Percentiles rank a stretch among this genome's conserved stretches.
phyloP scores from a whole-genome alignment of 2,888 invertebrate species.

The Trissolcus japonicus region DNA sequence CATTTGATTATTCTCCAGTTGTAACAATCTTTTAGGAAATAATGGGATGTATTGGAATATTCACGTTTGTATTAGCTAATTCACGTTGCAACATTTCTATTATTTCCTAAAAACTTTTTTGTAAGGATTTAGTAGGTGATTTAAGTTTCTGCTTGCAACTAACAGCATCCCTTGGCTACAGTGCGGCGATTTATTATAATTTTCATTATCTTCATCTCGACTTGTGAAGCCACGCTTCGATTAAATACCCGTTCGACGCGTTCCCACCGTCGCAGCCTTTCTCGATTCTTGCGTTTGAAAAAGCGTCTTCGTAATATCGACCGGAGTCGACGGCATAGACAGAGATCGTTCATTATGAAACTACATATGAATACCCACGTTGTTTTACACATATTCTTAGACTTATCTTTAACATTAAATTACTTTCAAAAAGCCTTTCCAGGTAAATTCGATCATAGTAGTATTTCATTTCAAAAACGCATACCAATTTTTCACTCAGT shows the following conservation, averaged over 20 bases:
- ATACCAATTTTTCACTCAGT: too few species aligned
- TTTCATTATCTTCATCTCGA: constrained; percentile 57
- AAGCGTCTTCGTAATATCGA: constrained; percentile 55
- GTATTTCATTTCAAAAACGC: background rate
- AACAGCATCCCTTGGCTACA: constrained; percentile 43
- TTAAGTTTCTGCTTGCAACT: constrained; percentile 31
- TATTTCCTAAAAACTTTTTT: too few species aligned
- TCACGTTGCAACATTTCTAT: too few species aligned
- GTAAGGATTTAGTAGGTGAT: too few species aligned
- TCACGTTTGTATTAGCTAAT: too few species aligned
- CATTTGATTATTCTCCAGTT: too few species aligned
- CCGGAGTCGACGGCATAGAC: constrained; percentile 48
- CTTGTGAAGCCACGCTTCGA: constrained; percentile 55
- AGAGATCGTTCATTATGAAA: constrained; percentile 52
- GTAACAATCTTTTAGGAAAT: too few species aligned
- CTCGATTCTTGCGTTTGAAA: constrained; percentile 51
- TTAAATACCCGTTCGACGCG: constrained; percentile 57
- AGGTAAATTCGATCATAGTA: constrained; percentile 12
- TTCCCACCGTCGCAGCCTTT: constrained; percentile 56
- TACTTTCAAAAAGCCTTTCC: constrained; percentile 23
- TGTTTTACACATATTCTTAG: constrained; percentile 48
- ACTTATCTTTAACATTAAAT: constrained; percentile 48
- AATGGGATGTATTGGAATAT: too few species aligned
- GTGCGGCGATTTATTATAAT: constrained; percentile 57
- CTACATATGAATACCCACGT: constrained; percentile 45